These are phyloP conservation scores for Rhinella marina DNA, from an alignment of 2,797 vertebrate species.

Conservation along the genomic window DNA sequence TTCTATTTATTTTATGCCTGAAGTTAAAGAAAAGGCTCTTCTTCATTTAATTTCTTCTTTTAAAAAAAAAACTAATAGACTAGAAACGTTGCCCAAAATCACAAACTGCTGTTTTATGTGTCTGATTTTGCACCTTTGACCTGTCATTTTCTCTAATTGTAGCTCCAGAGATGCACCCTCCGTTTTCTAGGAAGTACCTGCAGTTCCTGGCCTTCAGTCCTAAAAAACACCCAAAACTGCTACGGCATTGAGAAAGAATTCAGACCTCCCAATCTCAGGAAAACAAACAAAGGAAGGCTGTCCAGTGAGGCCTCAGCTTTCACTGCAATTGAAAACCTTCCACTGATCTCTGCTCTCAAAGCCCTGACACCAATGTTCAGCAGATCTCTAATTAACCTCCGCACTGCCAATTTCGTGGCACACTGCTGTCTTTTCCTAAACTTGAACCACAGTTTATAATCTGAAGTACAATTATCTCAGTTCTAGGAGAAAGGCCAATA, in stretches of 20 bases:
- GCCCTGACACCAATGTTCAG: slow-evolving; percentile 43
- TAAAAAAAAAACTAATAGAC: not conserved
- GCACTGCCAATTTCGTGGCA: not conserved
- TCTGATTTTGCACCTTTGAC: slow-evolving; percentile 45
- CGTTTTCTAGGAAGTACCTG: slow-evolving; percentile 71
- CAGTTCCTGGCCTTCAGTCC: slow-evolving; percentile 56
- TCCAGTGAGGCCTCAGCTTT: slow-evolving; percentile 65
- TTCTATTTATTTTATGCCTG: slow-evolving; percentile 53
- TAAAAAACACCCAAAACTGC: slow-evolving; percentile 57
- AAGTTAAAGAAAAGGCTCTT: slow-evolving; percentile 54
- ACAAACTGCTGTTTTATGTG: slow-evolving; percentile 35
- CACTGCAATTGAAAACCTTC: slow-evolving; percentile 61
- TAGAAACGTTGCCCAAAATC: slow-evolving; percentile 28
- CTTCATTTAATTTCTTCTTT: slow-evolving; percentile 41
- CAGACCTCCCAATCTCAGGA: slow-evolving; percentile 70
- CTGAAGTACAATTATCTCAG: not conserved
- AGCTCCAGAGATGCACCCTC: slow-evolving; percentile 59
- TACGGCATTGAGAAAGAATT: slow-evolving; percentile 71
- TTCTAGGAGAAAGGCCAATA: not conserved
- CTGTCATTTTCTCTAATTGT: slow-evolving; percentile 60
- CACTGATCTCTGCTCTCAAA: slow-evolving; percentile 57
- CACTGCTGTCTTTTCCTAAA: not conserved
- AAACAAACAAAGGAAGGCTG: slow-evolving; percentile 75
- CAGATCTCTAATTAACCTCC: slow-evolving; percentile 51
- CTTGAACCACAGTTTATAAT: not conserved